Evolutionary conservation across 1,140 invertebrate species (phyloP), one percentile per base, ranked within the genome.

Genomic region (Drosophila orosa): DNA sequence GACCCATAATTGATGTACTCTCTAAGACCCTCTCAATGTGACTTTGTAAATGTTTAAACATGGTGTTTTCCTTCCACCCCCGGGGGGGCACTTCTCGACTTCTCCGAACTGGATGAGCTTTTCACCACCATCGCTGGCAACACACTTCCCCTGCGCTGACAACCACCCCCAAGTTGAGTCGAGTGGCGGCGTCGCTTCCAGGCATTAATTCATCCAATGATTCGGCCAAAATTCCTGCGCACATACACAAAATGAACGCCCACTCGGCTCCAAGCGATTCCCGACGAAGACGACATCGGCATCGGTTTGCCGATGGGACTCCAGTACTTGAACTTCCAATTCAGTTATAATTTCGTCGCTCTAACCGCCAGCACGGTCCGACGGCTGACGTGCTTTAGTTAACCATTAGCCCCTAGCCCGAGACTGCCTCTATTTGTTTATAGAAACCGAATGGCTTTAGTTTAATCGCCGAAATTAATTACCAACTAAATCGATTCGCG

Each of bases 301-400:
- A 8, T 45, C 44, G 44, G 44, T 66, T 60, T 73, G 78, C 83
- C 85, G 78, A 82, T 79, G 69, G 77, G 83, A 82, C 83, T 86
- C 83, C 83, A 86, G 48, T 86, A 87, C 84, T 89, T 84, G 77
- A 90, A 90, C 71, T 90, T 90, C 89, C 89, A 90, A 90, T 75
- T 91, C 84, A 91, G 89, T 91, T 91, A 91, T 77, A 74, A 90
- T 86, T 80, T 86, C 73, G 72, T 80, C 82, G 79, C 71, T 91
- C 90, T 85, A 75, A 89, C 65, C 84, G 89, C 72, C 74, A 79
- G 74, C 76, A 85, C 89, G 80, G 52, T 50, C 63, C 60, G 68
- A 80, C 76, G 73, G 73, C 69, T 55, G 50, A 77, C 66, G 59
- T 24, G 31, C 22, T 77, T 80, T 27, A 58, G 75, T 79, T 74